Conservation (phyloP, 2,797 vertebrate genomes). For the Tolypeutes matacus region DNA sequence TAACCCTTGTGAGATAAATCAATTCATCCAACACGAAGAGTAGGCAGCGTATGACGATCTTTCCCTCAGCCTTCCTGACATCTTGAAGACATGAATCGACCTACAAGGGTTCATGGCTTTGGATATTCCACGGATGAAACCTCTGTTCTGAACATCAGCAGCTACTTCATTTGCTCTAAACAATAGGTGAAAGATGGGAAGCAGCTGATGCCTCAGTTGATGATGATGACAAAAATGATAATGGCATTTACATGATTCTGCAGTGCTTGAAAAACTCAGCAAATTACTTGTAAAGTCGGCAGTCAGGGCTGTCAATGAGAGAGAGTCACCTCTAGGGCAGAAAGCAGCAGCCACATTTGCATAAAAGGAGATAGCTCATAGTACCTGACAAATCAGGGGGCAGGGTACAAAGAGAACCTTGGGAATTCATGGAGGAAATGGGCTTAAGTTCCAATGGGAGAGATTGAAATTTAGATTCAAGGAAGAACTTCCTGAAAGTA, state of each 20-base stretch:
- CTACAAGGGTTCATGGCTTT: neutral
- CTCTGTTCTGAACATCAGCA: neutral
- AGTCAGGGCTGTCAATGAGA: slow-evolving; percentile 48
- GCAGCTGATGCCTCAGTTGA: neutral
- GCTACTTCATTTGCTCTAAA: slow-evolving; percentile 62
- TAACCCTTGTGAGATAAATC: neutral
- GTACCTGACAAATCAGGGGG: slow-evolving; percentile 8
- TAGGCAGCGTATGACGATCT: neutral
- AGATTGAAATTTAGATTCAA: neutral
- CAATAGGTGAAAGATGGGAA: slow-evolving; percentile 13
- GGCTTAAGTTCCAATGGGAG: neutral
- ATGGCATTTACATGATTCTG: slow-evolving; percentile 63
- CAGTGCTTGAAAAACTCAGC: slow-evolving; percentile 65
- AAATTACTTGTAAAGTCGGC: slow-evolving; percentile 64
- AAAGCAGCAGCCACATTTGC: slow-evolving; percentile 42
- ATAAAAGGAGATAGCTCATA: neutral
- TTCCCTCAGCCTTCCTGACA: neutral
- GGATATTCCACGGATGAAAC: neutral
- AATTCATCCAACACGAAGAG: neutral
- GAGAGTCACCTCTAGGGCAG: slow-evolving; percentile 53
- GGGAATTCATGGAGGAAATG: neutral
- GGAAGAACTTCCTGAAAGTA: neutral
- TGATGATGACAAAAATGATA: slow-evolving; percentile 54
- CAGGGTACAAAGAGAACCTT: neutral
- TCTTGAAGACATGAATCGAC: neutral